phyloP scores from a whole-genome alignment of 2,797 vertebrate species.

The Eospalax fontanierii region DNA sequence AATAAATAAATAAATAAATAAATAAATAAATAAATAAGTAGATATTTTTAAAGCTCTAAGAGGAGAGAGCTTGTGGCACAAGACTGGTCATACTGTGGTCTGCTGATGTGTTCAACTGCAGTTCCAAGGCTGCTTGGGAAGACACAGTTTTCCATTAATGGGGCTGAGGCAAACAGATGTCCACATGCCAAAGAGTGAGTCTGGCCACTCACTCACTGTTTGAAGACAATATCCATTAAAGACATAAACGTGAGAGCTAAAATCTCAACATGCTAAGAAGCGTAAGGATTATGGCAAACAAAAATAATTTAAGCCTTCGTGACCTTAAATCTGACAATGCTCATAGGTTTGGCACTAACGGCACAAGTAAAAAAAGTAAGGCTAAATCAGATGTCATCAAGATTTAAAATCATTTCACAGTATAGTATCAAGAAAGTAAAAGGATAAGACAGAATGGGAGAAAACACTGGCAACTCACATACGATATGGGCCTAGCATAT shows the following conservation, averaged over 20 bases:
- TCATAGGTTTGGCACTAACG: conserved; percentile 18
- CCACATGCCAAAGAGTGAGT: background rate
- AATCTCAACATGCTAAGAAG: background rate
- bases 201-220: background rate
- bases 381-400: background rate
- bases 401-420: conserved; percentile 26
- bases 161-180: too few relatives aligned
- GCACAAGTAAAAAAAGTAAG: conserved; percentile 1
- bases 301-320: background rate
- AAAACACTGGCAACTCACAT: background rate
- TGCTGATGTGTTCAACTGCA: background rate
- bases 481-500: background rate
- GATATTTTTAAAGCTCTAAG: background rate
- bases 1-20: background rate
- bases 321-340: background rate
- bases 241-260: background rate
- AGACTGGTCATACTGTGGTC: background rate
- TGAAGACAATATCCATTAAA: background rate
- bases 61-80: background rate
- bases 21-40: background rate
- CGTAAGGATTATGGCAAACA: background rate
- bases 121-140: background rate
- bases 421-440: background rate
- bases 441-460: background rate
- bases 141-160: background rate